phyloP scores from a whole-genome alignment of 2,797 vertebrate species.

The Acrossocheilus fasciatus region DNA sequence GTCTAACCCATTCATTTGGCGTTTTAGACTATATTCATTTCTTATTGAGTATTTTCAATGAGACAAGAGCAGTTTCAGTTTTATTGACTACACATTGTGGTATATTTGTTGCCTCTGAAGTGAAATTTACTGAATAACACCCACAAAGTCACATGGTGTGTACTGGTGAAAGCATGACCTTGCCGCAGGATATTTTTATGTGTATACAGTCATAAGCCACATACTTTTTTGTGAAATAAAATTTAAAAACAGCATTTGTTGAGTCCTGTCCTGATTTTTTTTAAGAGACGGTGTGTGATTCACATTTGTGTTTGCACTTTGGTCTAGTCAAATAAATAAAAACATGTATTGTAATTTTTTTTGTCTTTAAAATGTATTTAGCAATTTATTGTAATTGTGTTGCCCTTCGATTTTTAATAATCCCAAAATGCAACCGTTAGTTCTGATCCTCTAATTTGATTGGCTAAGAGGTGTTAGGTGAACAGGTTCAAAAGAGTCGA shows the following conservation, averaged over 20 bases:
- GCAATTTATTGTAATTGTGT: background rate
- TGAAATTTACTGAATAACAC: conserved; percentile 52
- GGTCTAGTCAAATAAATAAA: background rate
- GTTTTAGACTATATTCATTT: conserved; percentile 38
- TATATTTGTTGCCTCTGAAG: conserved; percentile 47
- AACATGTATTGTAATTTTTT: background rate
- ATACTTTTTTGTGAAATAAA: conserved; percentile 64
- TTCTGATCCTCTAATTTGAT: background rate
- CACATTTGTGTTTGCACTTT: conserved; percentile 9
- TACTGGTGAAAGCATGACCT: conserved; percentile 62
- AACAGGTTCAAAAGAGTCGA: background rate
- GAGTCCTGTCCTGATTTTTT: background rate
- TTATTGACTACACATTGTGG: conserved; percentile 39
- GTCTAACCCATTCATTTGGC: conserved; percentile 2
- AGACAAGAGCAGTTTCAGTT: conserved; percentile 30
- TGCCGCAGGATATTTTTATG: conserved; percentile 54
- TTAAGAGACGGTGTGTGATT: background rate
- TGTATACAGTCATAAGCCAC: conserved; percentile 55
- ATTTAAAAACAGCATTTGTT: conserved; percentile 51
- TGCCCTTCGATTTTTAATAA: background rate
- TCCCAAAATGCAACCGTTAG: background rate
- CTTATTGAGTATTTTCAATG: conserved; percentile 35
- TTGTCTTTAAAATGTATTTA: too few relatives aligned
- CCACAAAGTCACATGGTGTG: conserved; percentile 55
- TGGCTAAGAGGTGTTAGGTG: background rate